phyloP scores from a whole-genome alignment of 2,113 vertebrate genomes.

The Hippocampus comes region DNA sequence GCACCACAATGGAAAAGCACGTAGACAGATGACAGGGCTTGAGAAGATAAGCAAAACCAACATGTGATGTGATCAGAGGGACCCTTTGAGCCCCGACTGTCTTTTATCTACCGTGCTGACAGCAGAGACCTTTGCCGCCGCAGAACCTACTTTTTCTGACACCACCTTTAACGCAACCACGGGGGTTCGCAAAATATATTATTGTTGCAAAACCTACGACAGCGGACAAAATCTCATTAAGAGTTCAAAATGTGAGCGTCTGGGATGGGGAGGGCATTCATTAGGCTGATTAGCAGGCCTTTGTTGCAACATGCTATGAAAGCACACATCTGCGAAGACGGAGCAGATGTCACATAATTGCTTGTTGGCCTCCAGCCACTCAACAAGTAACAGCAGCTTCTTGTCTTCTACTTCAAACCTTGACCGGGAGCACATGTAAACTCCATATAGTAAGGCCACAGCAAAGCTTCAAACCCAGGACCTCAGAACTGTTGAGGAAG shows the following conservation, averaged over 20 bases:
- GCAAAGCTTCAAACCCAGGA: background rate
- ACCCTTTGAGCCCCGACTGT: conserved; percentile 56
- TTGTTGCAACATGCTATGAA: conserved; percentile 65
- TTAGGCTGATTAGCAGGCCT: conserved; percentile 62
- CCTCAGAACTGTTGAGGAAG: too few species aligned
- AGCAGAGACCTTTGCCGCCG: conserved; percentile 36
- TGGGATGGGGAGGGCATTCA: conserved; percentile 10
- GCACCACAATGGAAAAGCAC: conserved; percentile 50
- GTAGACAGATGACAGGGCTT: conserved; percentile 40
- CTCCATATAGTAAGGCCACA: background rate
- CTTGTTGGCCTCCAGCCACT: conserved; percentile 60
- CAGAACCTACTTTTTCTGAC: conserved; percentile 39
- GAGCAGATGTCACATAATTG: conserved; percentile 69
- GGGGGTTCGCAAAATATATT: conserved; percentile 28
- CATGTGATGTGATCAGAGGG: conserved; percentile 54
- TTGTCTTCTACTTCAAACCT: conserved; percentile 24
- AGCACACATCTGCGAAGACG: conserved; percentile 56
- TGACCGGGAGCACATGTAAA: conserved; percentile 18
- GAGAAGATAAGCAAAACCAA: conserved; percentile 33
- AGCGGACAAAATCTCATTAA: conserved; percentile 4
- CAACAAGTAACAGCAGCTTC: conserved; percentile 65
- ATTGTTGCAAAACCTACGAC: conserved; percentile 18
- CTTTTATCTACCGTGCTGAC: conserved; percentile 64
- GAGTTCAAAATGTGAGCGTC: conserved; percentile 48
- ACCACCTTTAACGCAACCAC: conserved; percentile 26